A percentile compares a stretch with the other conserved stretches of the same genome.
Evolutionary conservation across 2,797 vertebrate genomes (phyloP).

Genomic region (Sebastolobus altivelis): DNA sequence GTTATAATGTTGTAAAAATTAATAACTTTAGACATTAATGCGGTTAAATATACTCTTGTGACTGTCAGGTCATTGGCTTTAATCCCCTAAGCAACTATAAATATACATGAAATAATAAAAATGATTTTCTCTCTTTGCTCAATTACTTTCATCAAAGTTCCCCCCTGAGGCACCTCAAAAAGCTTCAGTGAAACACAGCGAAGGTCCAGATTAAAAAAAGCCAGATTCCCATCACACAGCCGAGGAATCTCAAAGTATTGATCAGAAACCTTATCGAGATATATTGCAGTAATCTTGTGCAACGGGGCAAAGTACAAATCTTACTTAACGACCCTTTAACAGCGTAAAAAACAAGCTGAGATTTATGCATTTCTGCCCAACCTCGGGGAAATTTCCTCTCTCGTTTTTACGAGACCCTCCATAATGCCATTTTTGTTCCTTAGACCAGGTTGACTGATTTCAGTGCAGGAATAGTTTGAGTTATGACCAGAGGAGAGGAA

Average conservation of each 20-base stretch:
- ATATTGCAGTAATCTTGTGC: conserved; percentile 18
- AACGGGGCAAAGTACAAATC: conserved; percentile 24
- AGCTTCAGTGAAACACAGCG: background rate
- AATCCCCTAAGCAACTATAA: background rate
- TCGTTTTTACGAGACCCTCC: background rate
- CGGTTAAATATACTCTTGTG: background rate
- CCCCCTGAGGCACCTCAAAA: background rate
- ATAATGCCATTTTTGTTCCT: conserved; percentile 10
- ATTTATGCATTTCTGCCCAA: conserved; percentile 19
- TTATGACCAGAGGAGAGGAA: conserved; percentile 25
- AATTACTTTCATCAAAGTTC: background rate
- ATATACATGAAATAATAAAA: background rate
- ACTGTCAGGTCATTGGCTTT: background rate
- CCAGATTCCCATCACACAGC: background rate
- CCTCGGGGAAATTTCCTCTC: conserved; percentile 20
- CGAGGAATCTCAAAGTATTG: conserved; percentile 10
- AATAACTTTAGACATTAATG: background rate
- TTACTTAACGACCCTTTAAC: conserved; percentile 35
- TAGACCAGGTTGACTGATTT: conserved; percentile 17
- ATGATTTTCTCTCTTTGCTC: background rate
- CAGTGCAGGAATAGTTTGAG: conserved; percentile 29
- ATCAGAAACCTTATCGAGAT: conserved; percentile 16
- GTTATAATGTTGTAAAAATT: background rate
- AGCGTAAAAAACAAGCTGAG: conserved; percentile 36
- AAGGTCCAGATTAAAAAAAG: background rate